Base-by-base conservation (phyloP, 1,140 invertebrate genomes). In the Drosophila lacteicornis region DNA sequence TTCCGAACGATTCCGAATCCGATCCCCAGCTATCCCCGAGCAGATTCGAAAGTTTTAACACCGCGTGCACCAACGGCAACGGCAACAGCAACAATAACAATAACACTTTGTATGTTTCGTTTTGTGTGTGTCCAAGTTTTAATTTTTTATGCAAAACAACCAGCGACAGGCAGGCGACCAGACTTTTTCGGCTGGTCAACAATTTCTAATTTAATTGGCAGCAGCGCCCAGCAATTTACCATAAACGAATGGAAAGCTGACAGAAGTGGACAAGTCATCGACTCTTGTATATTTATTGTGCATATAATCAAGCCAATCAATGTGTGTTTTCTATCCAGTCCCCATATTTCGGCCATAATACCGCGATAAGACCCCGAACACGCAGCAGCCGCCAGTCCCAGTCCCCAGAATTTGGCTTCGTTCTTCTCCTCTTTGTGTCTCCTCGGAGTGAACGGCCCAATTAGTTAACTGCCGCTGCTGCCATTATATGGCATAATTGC, bases 281-380 rank as follows among this genome's bases (percentile, higher is more conserved):
- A 36, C 53, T 53, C 65, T 60, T 81, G 53, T 40, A 50, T 55
- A 53, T 81, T 81, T 81, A 86, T 67, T 85, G 68, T 85, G 80
- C 80, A 84, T 90, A 90, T 90, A 84, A 88, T 88, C 80, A 84
- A 80, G 74, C 68, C 84, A 87, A 87, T 87, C 84, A 87, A 88
- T 79, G 74, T 61, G 55, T 63, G 56, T 67, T 77, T 51, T 73
- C 60, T 66, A 36, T 51, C 38, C 38, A 36, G 43, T 47, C 62
- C 62, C 55, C 67, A 36, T 63, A 66, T 65, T 55, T 67, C 59
- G 69, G 50, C 58, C 70, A 70, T 57, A 38, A 55, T 15, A 19
- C 59, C 59, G 45, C 53, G 42, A 77, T 46, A 68, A 67, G 63
- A 38, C 49, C 38, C 12, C 42, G 43, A 75, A 45, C 67, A 74